Percentiles rank a stretch among this genome's conserved stretches.
phyloP scores from a whole-genome alignment of 2,888 invertebrate genomes.

The Chromoteleia sp. region DNA sequence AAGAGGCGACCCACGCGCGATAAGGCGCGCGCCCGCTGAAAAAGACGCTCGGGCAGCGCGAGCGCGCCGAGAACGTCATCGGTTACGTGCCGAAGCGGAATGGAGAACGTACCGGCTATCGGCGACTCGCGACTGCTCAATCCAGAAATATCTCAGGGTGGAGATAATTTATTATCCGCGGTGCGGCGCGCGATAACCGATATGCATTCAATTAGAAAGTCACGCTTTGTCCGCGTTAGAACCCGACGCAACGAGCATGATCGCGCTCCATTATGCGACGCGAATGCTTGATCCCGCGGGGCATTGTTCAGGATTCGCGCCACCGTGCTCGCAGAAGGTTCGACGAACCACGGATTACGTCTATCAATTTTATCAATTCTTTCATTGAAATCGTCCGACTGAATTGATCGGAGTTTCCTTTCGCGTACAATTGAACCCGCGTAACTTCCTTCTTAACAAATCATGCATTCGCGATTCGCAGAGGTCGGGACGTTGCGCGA shows the following conservation, averaged over 20 bases:
- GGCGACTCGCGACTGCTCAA: slow-evolving; percentile 42
- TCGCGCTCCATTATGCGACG: slow-evolving; percentile 59
- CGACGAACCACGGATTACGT: slow-evolving; percentile 24
- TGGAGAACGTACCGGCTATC: slow-evolving; percentile 58
- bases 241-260: slow-evolving; percentile 29
- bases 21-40: slow-evolving; percentile 9
- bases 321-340: slow-evolving; percentile 20
- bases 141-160: slow-evolving; percentile 64
- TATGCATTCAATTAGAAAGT: slow-evolving; percentile 70
- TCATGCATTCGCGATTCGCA: no score
- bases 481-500: no score
- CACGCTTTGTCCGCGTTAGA: slow-evolving; percentile 66
- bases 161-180: slow-evolving; percentile 65
- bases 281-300: slow-evolving; percentile 34
- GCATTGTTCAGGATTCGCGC: slow-evolving; percentile 32
- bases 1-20: slow-evolving; percentile 64
- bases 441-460: no score
- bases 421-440: no score
- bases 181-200: slow-evolving; percentile 65
- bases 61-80: slow-evolving; percentile 41
- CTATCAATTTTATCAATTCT: no score
- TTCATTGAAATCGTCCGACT: no score
- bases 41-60: slow-evolving; percentile 37
- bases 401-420: no score
- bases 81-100: slow-evolving; percentile 43